Evolutionary conservation across 2,797 vertebrate species (phyloP).

Genomic region (Myripristis jacobus): DNA sequence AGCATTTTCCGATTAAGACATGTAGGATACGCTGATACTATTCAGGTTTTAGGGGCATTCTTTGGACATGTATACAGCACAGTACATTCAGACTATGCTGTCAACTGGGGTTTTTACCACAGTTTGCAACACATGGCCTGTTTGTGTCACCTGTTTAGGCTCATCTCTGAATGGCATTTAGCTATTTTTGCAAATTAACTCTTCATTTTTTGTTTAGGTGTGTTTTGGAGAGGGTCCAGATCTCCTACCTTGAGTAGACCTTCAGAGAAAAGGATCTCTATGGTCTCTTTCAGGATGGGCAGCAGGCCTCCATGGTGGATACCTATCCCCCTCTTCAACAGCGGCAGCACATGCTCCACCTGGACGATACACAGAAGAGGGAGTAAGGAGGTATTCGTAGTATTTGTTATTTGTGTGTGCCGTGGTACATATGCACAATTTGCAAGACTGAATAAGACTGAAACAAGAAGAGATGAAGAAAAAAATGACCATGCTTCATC

Average conservation of each 20-base stretch:
- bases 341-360: conserved; percentile 98
- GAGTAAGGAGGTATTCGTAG: background rate
- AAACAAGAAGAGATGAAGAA: no score
- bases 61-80: no score
- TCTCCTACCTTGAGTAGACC: conserved; percentile 91
- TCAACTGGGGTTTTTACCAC: no score
- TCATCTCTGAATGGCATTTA: no score
- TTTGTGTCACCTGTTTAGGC: no score
- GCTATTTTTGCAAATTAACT: no score
- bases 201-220: background rate
- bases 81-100: no score
- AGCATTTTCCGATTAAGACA: no score
- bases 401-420: background rate
- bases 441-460: background rate
- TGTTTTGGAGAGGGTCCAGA: background rate
- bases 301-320: conserved; percentile 97
- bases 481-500: no score
- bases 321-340: conserved; percentile 95
- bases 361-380: conserved; percentile 60
- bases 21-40: no score
- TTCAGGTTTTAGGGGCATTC: no score
- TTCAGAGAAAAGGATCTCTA: conserved; percentile 98
- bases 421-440: background rate
- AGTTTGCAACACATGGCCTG: no score
- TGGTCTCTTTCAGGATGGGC: conserved; percentile 98